These are phyloP conservation scores for Bombylius discolor DNA, from an alignment of 2,888 invertebrate genomes.

Conservation along the genomic window DNA sequence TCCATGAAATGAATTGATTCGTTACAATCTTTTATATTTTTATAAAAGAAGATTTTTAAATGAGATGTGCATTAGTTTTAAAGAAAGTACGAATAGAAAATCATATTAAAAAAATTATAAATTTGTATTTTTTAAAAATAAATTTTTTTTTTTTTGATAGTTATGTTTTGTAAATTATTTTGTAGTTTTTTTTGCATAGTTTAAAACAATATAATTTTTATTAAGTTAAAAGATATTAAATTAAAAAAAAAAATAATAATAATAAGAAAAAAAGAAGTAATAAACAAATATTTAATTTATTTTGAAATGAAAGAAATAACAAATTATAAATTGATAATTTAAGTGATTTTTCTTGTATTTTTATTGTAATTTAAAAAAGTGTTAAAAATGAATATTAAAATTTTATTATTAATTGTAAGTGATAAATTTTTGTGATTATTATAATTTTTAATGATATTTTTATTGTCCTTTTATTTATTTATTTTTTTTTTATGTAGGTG, in stretches of 20 bases:
- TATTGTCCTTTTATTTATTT: too few species aligned
- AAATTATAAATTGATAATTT: too few species aligned
- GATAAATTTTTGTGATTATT: background rate
- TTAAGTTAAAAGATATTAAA: too few species aligned
- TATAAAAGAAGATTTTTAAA: constrained; percentile 11
- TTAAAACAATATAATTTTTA: too few species aligned
- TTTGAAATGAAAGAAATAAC: too few species aligned
- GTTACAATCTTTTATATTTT: constrained; percentile 1
- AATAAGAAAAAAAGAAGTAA: too few species aligned
- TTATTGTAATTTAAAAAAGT: background rate
- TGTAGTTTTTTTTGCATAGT: too few species aligned
- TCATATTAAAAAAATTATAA: background rate
- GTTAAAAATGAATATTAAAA: background rate
- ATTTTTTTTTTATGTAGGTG: too few species aligned
- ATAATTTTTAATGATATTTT: too few species aligned
- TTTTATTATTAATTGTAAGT: constrained; percentile 3
- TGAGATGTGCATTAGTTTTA: constrained; percentile 6
- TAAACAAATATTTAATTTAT: too few species aligned
- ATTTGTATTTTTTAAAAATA: background rate
- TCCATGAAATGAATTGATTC: background rate
- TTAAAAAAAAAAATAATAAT: too few species aligned
- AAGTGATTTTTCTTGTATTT: background rate
- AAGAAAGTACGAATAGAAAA: constrained; percentile 1
- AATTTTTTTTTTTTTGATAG: background rate
- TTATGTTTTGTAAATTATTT: too few species aligned